These are phyloP conservation scores for Altica lythri DNA, from an alignment of 2,888 invertebrate genomes.

Conservation along the genomic window DNA sequence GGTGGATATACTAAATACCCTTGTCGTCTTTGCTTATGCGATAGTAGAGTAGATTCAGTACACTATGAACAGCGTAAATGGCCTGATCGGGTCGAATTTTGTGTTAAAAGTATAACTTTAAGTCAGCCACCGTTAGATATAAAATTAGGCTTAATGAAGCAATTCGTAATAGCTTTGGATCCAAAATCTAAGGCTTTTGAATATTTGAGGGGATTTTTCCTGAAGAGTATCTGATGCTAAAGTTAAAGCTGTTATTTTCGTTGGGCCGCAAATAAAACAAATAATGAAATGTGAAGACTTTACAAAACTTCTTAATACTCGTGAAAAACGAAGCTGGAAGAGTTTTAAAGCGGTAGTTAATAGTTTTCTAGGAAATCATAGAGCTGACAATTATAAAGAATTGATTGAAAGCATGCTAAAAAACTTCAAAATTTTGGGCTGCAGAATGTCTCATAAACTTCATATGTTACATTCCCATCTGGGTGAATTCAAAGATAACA, in stretches of 20 bases:
- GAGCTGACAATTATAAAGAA: slow-evolving; percentile 39
- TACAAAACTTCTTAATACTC: no score
- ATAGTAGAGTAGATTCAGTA: neutral
- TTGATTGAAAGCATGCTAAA: slow-evolving; percentile 40
- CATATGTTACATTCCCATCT: slow-evolving; percentile 45
- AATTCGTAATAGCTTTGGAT: neutral
- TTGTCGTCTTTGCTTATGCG: no score
- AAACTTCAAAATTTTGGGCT: no score
- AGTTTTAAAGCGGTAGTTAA: neutral
- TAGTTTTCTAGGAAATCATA: neutral
- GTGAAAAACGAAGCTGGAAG: no score
- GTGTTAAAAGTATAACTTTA: no score
- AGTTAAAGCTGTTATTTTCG: no score
- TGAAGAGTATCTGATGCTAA: no score
- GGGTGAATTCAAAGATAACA: slow-evolving; percentile 40
- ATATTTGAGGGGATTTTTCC: neutral
- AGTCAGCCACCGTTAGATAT: no score
- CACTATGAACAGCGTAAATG: neutral
- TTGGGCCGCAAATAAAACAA: no score
- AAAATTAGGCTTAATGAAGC: no score
- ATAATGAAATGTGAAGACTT: no score
- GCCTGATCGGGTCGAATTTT: slow-evolving; percentile 4
- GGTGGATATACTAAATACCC: no score
- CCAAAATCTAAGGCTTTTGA: neutral
- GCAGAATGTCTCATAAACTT: slow-evolving; percentile 42